These are phyloP conservation scores for Pocillopora damicornis DNA, from an alignment of 64 coral and sea anemone species.

Conservation along the genomic window DNA sequence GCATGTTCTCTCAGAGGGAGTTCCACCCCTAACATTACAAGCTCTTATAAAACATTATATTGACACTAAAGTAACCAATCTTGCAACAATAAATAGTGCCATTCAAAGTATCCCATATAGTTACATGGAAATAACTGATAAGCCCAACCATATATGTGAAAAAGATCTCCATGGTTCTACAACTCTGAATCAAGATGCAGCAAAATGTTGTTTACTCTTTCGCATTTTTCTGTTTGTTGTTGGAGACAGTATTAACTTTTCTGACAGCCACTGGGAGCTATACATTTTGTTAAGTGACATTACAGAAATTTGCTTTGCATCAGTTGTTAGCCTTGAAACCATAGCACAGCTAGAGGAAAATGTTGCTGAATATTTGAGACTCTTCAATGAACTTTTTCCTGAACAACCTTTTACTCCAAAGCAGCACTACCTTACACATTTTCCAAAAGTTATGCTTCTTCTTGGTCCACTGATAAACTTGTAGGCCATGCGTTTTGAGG, in stretches of 20 bases:
- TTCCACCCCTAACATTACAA: constrained; percentile 47
- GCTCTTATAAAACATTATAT: constrained; percentile 31
- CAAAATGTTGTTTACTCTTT: constrained; percentile 44
- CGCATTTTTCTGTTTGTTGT: constrained; percentile 64
- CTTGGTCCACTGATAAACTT: constrained; percentile 54
- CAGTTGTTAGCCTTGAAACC: constrained; percentile 44
- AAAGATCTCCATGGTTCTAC: not conserved
- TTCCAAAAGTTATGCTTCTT: constrained; percentile 49
- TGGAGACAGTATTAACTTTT: constrained; percentile 2
- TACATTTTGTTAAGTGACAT: constrained; percentile 43
- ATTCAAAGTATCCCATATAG: constrained; percentile 23
- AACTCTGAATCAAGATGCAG: constrained; percentile 54
- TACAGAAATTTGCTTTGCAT: constrained; percentile 43
- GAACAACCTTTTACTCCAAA: constrained; percentile 30
- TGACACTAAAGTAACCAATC: constrained; percentile 1
- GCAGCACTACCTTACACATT: not conserved
- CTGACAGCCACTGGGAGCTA: constrained; percentile 35
- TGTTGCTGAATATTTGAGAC: constrained; percentile 22
- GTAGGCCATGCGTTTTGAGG: constrained; percentile 52
- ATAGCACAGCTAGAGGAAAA: constrained; percentile 14
- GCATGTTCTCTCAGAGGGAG: constrained; percentile 67
- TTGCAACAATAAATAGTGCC: not conserved
- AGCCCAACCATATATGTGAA: constrained; percentile 18
- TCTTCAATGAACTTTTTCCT: constrained; percentile 46
- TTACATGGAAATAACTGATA: constrained; percentile 38